Percentiles rank a stretch among this genome's conserved stretches.
These are phyloP conservation scores for Hyaena hyaena DNA, from an alignment of 2,113 vertebrate species.

Conservation along the genomic window DNA sequence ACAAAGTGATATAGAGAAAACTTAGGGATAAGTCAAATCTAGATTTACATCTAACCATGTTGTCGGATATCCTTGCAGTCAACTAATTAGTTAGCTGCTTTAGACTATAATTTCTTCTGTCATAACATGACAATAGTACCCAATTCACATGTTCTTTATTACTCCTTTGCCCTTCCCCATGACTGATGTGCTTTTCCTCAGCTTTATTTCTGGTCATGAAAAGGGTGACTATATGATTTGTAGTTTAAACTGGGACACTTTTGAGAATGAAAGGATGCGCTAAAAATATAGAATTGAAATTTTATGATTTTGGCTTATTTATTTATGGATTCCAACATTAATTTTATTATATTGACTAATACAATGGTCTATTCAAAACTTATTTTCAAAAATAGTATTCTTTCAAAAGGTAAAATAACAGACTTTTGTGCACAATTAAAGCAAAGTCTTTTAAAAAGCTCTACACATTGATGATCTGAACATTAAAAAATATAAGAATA, in stretches of 20 bases:
- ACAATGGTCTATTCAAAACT: background rate
- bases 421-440: background rate
- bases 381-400: conserved; percentile 7
- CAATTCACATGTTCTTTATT: background rate
- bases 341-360: background rate
- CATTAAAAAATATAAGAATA: background rate
- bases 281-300: background rate
- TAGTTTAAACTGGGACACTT: background rate
- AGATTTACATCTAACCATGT: background rate
- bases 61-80: background rate
- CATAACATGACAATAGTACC: background rate
- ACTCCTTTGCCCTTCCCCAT: background rate
- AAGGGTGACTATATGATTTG: background rate
- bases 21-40: background rate
- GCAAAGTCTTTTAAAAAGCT: background rate
- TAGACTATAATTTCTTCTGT: background rate
- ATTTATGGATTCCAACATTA: background rate
- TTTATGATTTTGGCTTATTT: background rate
- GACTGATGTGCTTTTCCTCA: background rate
- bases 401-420: background rate
- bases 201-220: background rate
- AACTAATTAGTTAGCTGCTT: background rate
- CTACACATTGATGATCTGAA: background rate
- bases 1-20: background rate
- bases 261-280: background rate